These are phyloP conservation scores for Apamea anceps DNA, from an alignment of 2,888 invertebrate species.

Conservation along the genomic window DNA sequence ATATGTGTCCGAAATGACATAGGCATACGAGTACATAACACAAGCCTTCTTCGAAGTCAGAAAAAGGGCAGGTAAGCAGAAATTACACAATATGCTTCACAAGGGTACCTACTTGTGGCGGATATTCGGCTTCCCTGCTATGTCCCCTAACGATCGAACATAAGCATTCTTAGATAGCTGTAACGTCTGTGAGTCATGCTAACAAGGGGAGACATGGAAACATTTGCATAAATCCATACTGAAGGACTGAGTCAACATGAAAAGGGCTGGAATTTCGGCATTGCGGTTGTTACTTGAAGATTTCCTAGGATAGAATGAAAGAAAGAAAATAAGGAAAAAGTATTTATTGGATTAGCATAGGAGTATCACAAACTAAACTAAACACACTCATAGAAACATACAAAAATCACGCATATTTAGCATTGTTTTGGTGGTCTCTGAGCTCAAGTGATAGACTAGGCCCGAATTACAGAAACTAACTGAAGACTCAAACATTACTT, in stretches of 20 bases:
- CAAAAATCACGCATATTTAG: background rate
- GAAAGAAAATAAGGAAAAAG: no score
- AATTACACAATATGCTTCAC: background rate
- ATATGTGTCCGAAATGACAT: background rate
- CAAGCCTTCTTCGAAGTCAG: no score
- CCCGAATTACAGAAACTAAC: background rate
- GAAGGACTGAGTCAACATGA: conserved; percentile 30
- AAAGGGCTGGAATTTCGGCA: conserved; percentile 19
- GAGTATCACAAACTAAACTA: no score
- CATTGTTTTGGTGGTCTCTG: background rate
- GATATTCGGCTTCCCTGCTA: background rate
- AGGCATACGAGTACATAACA: no score
- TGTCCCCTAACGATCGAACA: conserved; percentile 10
- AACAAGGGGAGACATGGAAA: conserved; percentile 22
- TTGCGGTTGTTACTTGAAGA: background rate
- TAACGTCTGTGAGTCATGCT: conserved; percentile 43
- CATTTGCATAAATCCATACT: conserved; percentile 54
- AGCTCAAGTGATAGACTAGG: background rate
- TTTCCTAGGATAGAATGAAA: background rate
- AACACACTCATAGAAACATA: no score
- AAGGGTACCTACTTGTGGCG: background rate
- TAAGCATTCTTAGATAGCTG: conserved; percentile 15
- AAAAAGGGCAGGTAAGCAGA: no score
- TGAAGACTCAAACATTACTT: background rate
- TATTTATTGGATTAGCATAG: no score